Conservation (phyloP, 2,113 vertebrate species). For the Anarhynchus alexandrinus region DNA sequence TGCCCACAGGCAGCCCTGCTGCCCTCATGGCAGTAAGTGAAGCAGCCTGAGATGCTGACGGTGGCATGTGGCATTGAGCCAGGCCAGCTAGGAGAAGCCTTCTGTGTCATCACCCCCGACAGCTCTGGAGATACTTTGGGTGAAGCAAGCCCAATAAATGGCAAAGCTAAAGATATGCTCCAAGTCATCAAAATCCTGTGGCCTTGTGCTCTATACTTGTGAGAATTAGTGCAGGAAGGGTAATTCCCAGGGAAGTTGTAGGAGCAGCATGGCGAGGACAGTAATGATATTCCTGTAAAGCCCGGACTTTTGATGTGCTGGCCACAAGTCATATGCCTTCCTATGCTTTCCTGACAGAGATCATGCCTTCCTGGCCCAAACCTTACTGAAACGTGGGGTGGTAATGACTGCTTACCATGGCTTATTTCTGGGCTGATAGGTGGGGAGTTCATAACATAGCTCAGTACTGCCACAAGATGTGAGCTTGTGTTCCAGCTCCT, state of each 20-base stretch:
- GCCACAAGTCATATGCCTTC: not conserved
- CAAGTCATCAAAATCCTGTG: not conserved
- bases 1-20: not conserved
- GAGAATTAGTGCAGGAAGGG: not conserved
- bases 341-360: not conserved
- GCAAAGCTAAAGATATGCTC: not conserved
- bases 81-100: not conserved
- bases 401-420: not conserved
- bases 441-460: not conserved
- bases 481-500: not conserved
- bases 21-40: not conserved
- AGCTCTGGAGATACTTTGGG: not conserved
- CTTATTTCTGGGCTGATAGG: not conserved
- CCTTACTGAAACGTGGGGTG: not conserved
- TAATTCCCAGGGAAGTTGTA: not conserved
- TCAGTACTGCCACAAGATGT: not conserved
- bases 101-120: not conserved
- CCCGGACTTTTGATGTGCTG: rapidly evolving
- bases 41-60: rapidly evolving
- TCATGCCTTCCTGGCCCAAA: not conserved
- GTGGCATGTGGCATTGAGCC: not conserved
- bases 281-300: not conserved
- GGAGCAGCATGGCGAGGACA: not conserved
- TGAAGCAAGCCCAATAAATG: not conserved
- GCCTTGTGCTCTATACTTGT: rapidly evolving